Evolutionary conservation across 2,113 vertebrate species (phyloP).

Genomic region (Microcebus tavaratra): DNA sequence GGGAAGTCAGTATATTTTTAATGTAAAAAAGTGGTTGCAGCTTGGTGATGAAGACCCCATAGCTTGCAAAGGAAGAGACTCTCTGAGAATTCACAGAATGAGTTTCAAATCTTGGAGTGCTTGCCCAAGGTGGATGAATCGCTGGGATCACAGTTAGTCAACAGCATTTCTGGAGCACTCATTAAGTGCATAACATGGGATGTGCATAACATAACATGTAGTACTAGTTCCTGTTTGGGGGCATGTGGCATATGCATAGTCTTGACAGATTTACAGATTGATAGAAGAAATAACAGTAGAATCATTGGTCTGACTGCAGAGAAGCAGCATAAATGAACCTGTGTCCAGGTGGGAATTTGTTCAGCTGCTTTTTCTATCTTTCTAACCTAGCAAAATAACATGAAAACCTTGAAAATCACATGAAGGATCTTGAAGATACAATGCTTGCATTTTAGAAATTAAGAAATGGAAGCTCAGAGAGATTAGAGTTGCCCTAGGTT

Average conservation of each 20-base stretch:
- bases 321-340: not conserved
- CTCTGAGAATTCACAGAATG: not conserved
- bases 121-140: not conserved
- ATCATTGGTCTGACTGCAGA: not conserved
- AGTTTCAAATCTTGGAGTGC: not conserved
- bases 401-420: not conserved
- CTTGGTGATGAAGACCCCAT: not conserved
- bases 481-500: not conserved
- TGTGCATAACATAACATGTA: too few relatives aligned
- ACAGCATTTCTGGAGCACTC: not conserved
- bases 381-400: not conserved
- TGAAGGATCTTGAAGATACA: not conserved
- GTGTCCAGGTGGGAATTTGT: not conserved
- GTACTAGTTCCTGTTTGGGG: not conserved
- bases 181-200: not conserved
- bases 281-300: not conserved
- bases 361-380: not conserved
- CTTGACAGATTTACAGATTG: not conserved
- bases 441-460: not conserved
- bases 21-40: conserved; percentile 3
- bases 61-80: not conserved
- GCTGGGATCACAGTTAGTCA: not conserved
- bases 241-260: not conserved
- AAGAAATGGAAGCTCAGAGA: not conserved
- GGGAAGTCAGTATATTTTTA: conserved; percentile 27